phyloP scores from a whole-genome alignment of 1,140 invertebrate genomes.

The Rhynchophorus ferrugineus region DNA sequence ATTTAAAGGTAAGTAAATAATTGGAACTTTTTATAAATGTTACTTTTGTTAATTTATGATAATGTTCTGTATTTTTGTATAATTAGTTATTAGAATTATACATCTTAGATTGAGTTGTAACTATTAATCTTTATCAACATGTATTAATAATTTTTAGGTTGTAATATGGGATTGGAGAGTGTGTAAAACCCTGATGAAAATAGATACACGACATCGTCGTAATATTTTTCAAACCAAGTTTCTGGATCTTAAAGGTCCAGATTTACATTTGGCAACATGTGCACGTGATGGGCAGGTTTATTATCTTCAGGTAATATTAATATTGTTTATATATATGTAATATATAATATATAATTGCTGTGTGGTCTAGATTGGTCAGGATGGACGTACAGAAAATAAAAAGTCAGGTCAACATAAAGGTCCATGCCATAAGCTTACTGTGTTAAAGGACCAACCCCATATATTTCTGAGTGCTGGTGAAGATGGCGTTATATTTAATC shows the following conservation, averaged over 20 bases:
- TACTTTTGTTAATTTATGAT: too few relatives aligned
- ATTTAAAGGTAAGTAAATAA: conserved; percentile 53
- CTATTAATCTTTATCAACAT: too few relatives aligned
- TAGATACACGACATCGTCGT: conserved; percentile 70
- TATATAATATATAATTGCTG: conserved; percentile 29
- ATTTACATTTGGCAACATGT: conserved; percentile 78
- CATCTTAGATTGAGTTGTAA: too few relatives aligned
- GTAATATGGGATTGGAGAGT: conserved; percentile 87
- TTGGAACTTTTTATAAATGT: too few relatives aligned
- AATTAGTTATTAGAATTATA: too few relatives aligned
- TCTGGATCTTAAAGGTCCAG: conserved; percentile 51
- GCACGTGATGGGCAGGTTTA: conserved; percentile 82
- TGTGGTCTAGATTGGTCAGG: conserved; percentile 44
- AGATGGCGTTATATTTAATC: conserved; percentile 72
- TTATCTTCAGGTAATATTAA: conserved; percentile 7
- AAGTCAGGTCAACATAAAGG: conserved; percentile 63
- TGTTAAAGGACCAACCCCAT: conserved; percentile 66
- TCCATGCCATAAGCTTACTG: conserved; percentile 71
- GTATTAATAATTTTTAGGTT: too few relatives aligned
- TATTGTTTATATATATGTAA: neutral
- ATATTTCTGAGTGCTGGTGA: conserved; percentile 80
- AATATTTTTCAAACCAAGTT: conserved; percentile 87
- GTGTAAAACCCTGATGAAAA: conserved; percentile 54
- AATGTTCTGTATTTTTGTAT: too few relatives aligned
- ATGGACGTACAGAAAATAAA: conserved; percentile 44